Conservation (phyloP, 2,797 vertebrate species). For the Rallus crepitans region DNA sequence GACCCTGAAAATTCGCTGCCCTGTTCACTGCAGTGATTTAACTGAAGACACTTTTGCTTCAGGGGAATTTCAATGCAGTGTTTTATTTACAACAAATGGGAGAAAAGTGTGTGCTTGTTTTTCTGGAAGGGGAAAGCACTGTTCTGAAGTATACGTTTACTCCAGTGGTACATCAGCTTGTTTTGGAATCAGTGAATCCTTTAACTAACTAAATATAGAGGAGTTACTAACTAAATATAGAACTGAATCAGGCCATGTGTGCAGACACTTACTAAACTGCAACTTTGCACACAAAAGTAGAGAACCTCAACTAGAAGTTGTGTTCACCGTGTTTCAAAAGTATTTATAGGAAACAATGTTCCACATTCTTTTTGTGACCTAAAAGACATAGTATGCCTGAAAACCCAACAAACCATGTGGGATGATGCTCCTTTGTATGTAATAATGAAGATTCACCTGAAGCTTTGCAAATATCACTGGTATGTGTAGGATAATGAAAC, state of each 20-base stretch:
- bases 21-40: neutral
- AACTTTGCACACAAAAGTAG: neutral
- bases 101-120: neutral
- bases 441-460: neutral
- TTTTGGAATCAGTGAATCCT: neutral
- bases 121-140: neutral
- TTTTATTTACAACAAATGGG: neutral
- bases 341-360: neutral
- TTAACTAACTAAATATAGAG: neutral
- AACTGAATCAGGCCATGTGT: neutral
- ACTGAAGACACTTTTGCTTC: neutral
- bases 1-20: neutral
- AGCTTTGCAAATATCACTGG: neutral
- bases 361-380: neutral
- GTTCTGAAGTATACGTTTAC: neutral
- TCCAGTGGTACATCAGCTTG: neutral
- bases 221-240: no score
- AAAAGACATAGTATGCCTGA: neutral
- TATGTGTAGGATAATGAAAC: neutral
- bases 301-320: neutral
- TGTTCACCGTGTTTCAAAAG: neutral
- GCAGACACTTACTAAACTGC: neutral
- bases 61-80: neutral
- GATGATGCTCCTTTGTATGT: neutral
- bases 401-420: neutral